Percentiles rank a stretch among this genome's conserved stretches.
These are phyloP conservation scores for Lepus americanus DNA, from an alignment of 2,113 vertebrate species.

Conservation along the genomic window DNA sequence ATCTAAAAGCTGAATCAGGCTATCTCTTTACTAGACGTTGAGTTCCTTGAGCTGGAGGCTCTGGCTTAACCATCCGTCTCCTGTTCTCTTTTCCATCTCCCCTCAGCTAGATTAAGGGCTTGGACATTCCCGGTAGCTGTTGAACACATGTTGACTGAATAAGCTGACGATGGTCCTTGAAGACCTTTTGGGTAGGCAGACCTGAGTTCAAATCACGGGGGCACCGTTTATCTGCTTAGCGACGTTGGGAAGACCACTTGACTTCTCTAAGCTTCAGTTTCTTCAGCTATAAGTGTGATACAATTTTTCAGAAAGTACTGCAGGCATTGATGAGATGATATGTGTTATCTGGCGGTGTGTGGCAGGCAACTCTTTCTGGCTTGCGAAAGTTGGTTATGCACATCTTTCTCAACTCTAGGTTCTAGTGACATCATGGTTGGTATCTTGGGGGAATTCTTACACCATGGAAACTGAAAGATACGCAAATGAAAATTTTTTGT, in stretches of 20 bases:
- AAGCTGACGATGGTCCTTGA: not conserved
- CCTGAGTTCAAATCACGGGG: not conserved
- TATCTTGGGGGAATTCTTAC: not conserved
- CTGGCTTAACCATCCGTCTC: not conserved
- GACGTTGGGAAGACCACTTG: not conserved
- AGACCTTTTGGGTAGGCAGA: not conserved
- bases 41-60: not conserved
- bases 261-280: constrained; percentile 31
- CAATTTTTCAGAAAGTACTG: not conserved
- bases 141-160: not conserved
- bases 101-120: not conserved
- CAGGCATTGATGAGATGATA: not conserved
- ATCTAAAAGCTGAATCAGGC: not conserved
- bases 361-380: not conserved
- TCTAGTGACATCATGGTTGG: not conserved
- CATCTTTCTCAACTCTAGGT: not conserved
- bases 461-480: not conserved
- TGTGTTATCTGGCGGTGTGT: not conserved
- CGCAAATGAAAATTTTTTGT: too few species aligned
- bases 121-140: not conserved
- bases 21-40: not conserved
- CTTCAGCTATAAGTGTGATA: not conserved
- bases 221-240: not conserved
- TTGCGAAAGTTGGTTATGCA: not conserved
- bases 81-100: not conserved